Conservation (phyloP, 2,888 invertebrate genomes). For the Coecobrya sp. region DNA sequence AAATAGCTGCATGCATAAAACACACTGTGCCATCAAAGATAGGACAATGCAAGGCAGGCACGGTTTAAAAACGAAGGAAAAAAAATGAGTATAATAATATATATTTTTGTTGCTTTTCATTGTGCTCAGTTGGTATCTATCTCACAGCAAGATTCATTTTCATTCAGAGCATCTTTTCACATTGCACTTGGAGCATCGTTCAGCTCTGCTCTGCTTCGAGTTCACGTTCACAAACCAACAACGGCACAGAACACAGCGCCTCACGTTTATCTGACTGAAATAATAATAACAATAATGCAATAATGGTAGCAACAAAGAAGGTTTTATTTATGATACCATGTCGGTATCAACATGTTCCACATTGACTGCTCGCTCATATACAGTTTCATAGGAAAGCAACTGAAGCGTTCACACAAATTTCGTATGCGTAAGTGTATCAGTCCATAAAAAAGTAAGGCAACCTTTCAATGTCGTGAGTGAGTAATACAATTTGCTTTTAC, state of each 20-base stretch:
- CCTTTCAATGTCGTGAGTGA: slow-evolving; percentile 79
- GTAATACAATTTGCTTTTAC: slow-evolving; percentile 63
- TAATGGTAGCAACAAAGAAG: slow-evolving; percentile 39
- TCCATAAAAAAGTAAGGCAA: slow-evolving; percentile 78
- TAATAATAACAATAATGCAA: background rate
- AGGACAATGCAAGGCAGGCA: background rate
- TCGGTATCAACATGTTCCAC: slow-evolving; percentile 82
- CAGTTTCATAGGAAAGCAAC: slow-evolving; percentile 19
- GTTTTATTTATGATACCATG: slow-evolving; percentile 68
- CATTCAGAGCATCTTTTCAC: slow-evolving; percentile 68
- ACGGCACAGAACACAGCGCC: slow-evolving; percentile 51
- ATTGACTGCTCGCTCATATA: slow-evolving; percentile 72
- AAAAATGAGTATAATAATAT: slow-evolving; percentile 37
- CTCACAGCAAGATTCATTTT: slow-evolving; percentile 74
- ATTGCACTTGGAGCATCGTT: slow-evolving; percentile 3
- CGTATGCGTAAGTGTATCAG: slow-evolving; percentile 60
- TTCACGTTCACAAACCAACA: background rate
- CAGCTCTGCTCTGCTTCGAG: background rate
- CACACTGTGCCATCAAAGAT: slow-evolving; percentile 31
- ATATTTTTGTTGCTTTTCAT: slow-evolving; percentile 52
- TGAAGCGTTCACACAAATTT: slow-evolving; percentile 72
- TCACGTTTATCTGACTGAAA: slow-evolving; percentile 65
- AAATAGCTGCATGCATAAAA: slow-evolving; percentile 27
- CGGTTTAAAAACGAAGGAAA: slow-evolving; percentile 20
- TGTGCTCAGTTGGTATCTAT: slow-evolving; percentile 57